Evolutionary conservation across 2,888 invertebrate genomes (phyloP), one percentile per base, ranked within the genome.

Genomic region (Microctonus hyperodae): DNA sequence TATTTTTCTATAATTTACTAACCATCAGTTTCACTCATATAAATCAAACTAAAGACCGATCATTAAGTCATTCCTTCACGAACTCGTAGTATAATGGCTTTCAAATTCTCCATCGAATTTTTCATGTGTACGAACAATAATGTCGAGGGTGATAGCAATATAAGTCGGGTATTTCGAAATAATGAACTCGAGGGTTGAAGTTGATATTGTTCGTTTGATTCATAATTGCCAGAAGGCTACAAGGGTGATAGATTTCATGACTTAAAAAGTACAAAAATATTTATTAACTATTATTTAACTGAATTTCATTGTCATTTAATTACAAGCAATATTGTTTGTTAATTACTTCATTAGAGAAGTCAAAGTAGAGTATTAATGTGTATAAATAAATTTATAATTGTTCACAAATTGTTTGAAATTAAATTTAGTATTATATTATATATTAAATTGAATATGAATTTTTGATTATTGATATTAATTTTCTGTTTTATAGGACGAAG

Each of bases 401-500:
- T 37, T 37, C 6, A 37, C n/a, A 3, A 4, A n/a, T 11, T 13
- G 5, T 13, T 7, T n/a, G 13, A 28, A 28, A 28, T 5, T 28
- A 28, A 28, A 5, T 28, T 28, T 28, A 5, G 5, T 28, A 5
- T 28, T 28, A 5, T 28, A 5, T 28, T 28, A 3, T 7, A 28
- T 5, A 5, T 28, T 28, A 28, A 5, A 28, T 3, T 7, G 4
- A 4, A 28, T 28, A 28, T 20, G 1, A 5, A 50, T 37, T 48
- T 4, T 33, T 58, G 2, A 61, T n/a, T 57, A 58, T 23, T 50
- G 33, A 58, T 33, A 1, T 58, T 11, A 23, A 55, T 56, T 44
- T 63, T 11, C 61, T 64, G n/a, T 16, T 56, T 62, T 72, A 67
- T 84, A 96, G 94, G 95, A 95, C 85, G 95, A 95, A 84, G 96